Percentiles rank a stretch among this genome's conserved stretches.
These are phyloP conservation scores for Arbacia lixula DNA, from an alignment of 53 echinoderm and acorn worm genomes.

Conservation along the genomic window DNA sequence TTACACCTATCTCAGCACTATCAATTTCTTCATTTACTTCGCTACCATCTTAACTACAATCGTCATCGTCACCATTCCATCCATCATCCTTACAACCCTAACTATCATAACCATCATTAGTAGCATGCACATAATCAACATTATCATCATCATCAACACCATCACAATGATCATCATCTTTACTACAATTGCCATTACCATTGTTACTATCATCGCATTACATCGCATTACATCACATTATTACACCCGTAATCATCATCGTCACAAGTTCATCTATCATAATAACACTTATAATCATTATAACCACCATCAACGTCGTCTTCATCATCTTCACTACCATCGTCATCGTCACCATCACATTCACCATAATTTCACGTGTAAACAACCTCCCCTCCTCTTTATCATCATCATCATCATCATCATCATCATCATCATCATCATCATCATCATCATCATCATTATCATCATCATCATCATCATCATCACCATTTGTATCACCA, in stretches of 20 bases:
- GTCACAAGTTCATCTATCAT: too few relatives aligned
- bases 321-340: too few relatives aligned
- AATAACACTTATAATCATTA: too few relatives aligned
- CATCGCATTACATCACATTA: too few relatives aligned
- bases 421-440: background rate
- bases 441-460: background rate
- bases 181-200: background rate
- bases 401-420: background rate
- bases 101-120: background rate
- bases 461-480: constrained; percentile 7
- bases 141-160: background rate
- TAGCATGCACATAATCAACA: background rate
- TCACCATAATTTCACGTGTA: too few relatives aligned
- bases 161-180: background rate
- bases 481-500: constrained; percentile 4
- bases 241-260: too few relatives aligned
- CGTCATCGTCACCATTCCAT: background rate
- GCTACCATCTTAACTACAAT: background rate
- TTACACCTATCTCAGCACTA: background rate
- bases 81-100: too few relatives aligned
- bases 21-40: too few relatives aligned
- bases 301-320: too few relatives aligned
- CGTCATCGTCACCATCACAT: too few relatives aligned
- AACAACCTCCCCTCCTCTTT: background rate
- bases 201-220: background rate